Evolutionary conservation across 2,113 vertebrate species (phyloP).

Genomic region (Dryoscopus gambensis): DNA sequence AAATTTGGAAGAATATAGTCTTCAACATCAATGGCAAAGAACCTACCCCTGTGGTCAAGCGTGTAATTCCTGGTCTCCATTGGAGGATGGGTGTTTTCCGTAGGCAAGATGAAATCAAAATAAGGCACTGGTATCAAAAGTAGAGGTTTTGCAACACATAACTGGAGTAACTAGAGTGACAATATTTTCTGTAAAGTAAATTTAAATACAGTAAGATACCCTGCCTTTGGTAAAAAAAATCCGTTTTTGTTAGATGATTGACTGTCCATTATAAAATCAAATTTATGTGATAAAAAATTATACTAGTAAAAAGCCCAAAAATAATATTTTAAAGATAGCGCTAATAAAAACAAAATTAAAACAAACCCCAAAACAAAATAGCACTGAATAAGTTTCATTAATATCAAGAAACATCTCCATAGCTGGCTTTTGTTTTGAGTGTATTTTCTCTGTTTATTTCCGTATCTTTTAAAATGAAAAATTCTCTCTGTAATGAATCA

Average conservation of each 20-base stretch:
- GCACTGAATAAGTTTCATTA: neutral
- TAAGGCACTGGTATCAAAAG: neutral
- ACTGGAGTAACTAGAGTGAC: neutral
- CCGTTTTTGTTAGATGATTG: neutral
- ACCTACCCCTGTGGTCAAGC: neutral
- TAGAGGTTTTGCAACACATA: neutral
- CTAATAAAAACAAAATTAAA: neutral
- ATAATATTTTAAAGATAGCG: neutral
- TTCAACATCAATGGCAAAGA: neutral
- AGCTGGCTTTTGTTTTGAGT: neutral
- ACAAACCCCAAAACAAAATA: neutral
- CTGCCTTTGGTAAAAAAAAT: neutral
- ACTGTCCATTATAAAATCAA: neutral
- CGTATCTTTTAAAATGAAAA: neutral
- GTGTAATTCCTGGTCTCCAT: neutral
- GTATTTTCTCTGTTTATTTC: neutral
- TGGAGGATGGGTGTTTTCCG: neutral
- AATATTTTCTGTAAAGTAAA: neutral
- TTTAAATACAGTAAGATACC: neutral
- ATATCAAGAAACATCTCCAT: neutral
- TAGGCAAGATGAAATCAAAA: neutral
- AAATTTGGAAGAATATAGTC: constrained; percentile 13
- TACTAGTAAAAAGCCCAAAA: neutral
- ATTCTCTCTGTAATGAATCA: neutral
- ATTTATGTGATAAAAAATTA: neutral